phyloP scores from a whole-genome alignment of 1,140 invertebrate species.

The Pseudomyrmex concolor region DNA sequence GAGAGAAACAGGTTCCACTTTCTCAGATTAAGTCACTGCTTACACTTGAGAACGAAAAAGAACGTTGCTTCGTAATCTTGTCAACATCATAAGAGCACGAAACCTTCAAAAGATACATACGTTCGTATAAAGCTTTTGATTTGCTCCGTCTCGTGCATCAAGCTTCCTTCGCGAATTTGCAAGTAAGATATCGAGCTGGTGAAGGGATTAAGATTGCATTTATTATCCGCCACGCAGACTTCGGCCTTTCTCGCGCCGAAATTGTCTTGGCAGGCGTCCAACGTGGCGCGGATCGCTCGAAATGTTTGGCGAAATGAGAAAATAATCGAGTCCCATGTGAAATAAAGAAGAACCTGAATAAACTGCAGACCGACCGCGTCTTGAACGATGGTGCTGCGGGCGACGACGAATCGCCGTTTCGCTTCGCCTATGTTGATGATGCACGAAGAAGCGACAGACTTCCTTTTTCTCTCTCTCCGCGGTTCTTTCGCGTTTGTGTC shows the following conservation, averaged over 20 bases:
- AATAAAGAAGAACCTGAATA: constrained; percentile 68
- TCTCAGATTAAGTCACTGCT: constrained; percentile 6
- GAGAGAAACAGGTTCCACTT: background rate
- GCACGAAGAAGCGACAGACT: constrained; percentile 26
- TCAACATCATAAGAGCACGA: background rate
- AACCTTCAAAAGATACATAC: background rate
- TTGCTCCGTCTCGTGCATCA: constrained; percentile 1
- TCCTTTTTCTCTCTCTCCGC: background rate
- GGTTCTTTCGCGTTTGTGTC: constrained; percentile 19
- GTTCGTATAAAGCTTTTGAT: background rate
- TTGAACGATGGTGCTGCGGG: constrained; percentile 1
- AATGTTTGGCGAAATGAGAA: constrained; percentile 70
- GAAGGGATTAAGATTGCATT: constrained; percentile 70
- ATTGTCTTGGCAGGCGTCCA: constrained; percentile 72
- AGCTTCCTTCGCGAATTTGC: background rate
- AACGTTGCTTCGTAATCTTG: background rate
- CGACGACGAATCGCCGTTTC: constrained; percentile 44
- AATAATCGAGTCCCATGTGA: constrained; percentile 75
- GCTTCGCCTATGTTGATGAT: constrained; percentile 39
- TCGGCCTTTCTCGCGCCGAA: constrained; percentile 46
- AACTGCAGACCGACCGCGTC: background rate
- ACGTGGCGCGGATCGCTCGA: constrained; percentile 20
- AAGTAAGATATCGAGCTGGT: background rate
- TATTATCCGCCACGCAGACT: constrained; percentile 56
- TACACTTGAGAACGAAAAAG: background rate